These are phyloP conservation scores for Cynaeus angustus DNA, from an alignment of 2,888 invertebrate species.

Conservation along the genomic window DNA sequence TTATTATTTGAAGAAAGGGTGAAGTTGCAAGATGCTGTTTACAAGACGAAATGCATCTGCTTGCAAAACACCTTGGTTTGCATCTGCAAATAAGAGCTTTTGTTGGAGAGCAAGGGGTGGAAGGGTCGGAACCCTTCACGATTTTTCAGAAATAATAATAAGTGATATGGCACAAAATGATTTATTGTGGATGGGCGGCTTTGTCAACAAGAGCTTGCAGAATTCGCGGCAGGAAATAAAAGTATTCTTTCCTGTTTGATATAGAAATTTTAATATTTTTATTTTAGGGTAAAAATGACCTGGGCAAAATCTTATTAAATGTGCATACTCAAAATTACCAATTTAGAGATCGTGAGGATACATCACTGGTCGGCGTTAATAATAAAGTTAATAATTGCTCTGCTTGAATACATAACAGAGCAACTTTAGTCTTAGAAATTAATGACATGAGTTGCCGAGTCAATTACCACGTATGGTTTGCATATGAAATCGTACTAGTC, in stretches of 20 bases:
- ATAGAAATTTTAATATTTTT: no score
- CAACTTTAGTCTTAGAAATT: neutral
- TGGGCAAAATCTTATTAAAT: no score
- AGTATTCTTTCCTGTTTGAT: no score
- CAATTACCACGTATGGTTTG: neutral
- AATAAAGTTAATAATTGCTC: neutral
- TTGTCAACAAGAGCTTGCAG: no score
- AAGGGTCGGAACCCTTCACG: slow-evolving; percentile 39
- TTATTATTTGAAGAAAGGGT: slow-evolving; percentile 42
- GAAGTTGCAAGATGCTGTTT: slow-evolving; percentile 39
- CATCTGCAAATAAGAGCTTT: slow-evolving; percentile 47
- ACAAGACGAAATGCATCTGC: slow-evolving; percentile 49
- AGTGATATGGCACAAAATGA: slow-evolving; percentile 4
- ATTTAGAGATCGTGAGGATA: no score
- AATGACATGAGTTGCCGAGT: neutral
- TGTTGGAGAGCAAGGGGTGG: slow-evolving; percentile 33
- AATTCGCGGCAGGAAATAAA: neutral
- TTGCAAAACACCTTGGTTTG: slow-evolving; percentile 42
- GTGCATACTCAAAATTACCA: no score
- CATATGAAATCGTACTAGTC: neutral
- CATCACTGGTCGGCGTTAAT: neutral
- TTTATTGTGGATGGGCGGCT: neutral
- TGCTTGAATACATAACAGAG: neutral
- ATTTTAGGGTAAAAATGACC: no score
- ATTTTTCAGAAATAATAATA: slow-evolving; percentile 26